Percentiles rank a stretch among this genome's conserved stretches.
These are phyloP conservation scores for Athetis lepigone DNA, from an alignment of 2,888 invertebrate species.

Conservation along the genomic window DNA sequence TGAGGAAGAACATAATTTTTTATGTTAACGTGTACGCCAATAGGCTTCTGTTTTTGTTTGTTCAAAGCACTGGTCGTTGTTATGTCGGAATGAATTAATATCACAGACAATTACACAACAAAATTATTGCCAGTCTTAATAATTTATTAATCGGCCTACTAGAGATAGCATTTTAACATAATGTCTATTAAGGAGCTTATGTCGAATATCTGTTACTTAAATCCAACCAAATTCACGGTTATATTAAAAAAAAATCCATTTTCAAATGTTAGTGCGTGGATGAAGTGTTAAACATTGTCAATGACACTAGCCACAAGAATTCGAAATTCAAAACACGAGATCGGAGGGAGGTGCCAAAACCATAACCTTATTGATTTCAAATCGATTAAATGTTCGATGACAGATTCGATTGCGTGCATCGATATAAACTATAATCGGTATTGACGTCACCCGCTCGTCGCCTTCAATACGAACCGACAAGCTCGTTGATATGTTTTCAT, in stretches of 20 bases:
- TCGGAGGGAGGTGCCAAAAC: constrained; percentile 56
- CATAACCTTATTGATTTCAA: constrained; percentile 58
- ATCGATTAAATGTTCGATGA: constrained; percentile 66
- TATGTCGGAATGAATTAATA: constrained; percentile 30
- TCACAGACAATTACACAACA: no score
- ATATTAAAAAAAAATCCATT: no score
- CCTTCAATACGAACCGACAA: constrained; percentile 62
- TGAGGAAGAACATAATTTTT: constrained; percentile 37
- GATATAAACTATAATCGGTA: constrained; percentile 63
- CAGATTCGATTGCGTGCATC: constrained; percentile 63
- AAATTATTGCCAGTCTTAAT: no score
- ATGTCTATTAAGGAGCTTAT: no score
- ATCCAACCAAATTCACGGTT: no score
- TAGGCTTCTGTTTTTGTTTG: constrained; percentile 48
- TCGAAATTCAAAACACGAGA: constrained; percentile 37
- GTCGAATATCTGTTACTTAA: no score
- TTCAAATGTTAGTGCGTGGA: no score
- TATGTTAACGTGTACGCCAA: constrained; percentile 33
- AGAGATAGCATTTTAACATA: no score
- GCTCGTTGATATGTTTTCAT: constrained; percentile 65
- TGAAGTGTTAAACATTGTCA: not conserved
- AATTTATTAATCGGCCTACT: no score
- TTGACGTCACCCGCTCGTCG: constrained; percentile 59
- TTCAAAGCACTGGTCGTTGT: constrained; percentile 3
- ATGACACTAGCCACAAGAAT: constrained; percentile 36